These are phyloP conservation scores for Streblospio benedicti DNA, from an alignment of 1,140 invertebrate species.

Conservation along the genomic window DNA sequence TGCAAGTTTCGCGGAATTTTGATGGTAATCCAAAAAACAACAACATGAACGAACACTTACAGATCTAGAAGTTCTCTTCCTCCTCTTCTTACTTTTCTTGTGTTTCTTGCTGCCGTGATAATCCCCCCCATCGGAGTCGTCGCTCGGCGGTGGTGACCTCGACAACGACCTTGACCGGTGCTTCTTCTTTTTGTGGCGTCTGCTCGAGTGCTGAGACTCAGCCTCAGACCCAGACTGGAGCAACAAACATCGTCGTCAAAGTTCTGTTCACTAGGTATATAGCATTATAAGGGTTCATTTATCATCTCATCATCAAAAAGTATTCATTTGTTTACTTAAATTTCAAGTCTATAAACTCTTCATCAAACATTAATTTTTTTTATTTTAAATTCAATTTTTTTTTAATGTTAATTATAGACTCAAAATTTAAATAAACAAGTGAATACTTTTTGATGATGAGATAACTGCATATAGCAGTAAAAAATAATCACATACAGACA, in stretches of 20 bases:
- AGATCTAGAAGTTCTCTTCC: no score
- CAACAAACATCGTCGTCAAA: constrained; percentile 4
- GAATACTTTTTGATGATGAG: background rate
- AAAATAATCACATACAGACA: no score
- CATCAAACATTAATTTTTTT: no score
- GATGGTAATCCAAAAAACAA: no score
- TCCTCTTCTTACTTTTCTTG: no score
- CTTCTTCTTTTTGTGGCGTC: constrained; percentile 51
- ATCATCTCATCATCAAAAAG: background rate
- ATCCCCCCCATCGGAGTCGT: no score
- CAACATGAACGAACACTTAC: no score
- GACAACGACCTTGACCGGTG: constrained; percentile 44
- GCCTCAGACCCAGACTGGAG: constrained; percentile 43
- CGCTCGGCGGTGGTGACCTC: constrained; percentile 46
- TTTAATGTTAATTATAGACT: background rate
- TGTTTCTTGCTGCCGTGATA: no score
- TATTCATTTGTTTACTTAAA: background rate
- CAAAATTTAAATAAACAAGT: background rate
- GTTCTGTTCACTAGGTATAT: background rate
- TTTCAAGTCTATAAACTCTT: background rate
- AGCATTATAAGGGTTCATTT: background rate
- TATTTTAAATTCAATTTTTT: background rate
- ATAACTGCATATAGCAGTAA: no score
- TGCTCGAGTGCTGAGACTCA: constrained; percentile 33
- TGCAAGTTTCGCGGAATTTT: no score